Conservation (phyloP, 2,888 invertebrate species). For the Galeruca laticollis region DNA sequence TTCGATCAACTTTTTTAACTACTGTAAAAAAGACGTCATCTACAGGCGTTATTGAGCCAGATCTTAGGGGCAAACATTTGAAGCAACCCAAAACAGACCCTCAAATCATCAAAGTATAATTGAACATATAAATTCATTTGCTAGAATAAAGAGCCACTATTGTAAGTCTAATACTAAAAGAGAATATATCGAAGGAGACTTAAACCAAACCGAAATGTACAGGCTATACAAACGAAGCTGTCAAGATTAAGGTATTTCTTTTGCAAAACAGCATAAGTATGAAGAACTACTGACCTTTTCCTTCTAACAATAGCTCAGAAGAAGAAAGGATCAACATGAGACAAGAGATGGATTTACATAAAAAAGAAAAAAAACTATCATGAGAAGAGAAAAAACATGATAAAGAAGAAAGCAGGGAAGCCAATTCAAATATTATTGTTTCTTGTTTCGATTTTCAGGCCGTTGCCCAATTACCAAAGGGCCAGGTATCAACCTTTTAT, state of each 20-base stretch:
- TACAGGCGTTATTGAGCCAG: constrained; percentile 15
- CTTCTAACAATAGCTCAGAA: not conserved
- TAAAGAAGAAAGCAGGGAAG: constrained; percentile 9
- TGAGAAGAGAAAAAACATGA: constrained; percentile 24
- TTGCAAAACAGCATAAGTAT: not conserved
- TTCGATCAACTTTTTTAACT: constrained; percentile 11
- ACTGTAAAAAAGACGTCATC: constrained; percentile 7
- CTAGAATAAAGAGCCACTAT: not conserved
- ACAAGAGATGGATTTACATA: constrained; percentile 5
- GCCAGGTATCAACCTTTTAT: constrained; percentile 39
- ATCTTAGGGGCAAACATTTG: constrained; percentile 21
- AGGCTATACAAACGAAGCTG: no score
- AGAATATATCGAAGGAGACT: not conserved
- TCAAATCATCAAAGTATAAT: constrained; percentile 3
- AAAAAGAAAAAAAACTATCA: constrained; percentile 22
- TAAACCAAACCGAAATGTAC: no score
- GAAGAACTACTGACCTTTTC: not conserved
- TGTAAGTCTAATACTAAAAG: not conserved
- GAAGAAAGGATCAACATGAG: no score
- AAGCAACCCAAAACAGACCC: constrained; percentile 13
- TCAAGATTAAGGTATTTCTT: no score
- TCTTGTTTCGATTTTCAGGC: constrained; percentile 38
- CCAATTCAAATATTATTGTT: constrained; percentile 5
- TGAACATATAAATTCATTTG: not conserved
- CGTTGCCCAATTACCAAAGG: constrained; percentile 34